These are phyloP conservation scores for Luffia ferchaultella DNA, from an alignment of 2,888 invertebrate species.

Conservation along the genomic window DNA sequence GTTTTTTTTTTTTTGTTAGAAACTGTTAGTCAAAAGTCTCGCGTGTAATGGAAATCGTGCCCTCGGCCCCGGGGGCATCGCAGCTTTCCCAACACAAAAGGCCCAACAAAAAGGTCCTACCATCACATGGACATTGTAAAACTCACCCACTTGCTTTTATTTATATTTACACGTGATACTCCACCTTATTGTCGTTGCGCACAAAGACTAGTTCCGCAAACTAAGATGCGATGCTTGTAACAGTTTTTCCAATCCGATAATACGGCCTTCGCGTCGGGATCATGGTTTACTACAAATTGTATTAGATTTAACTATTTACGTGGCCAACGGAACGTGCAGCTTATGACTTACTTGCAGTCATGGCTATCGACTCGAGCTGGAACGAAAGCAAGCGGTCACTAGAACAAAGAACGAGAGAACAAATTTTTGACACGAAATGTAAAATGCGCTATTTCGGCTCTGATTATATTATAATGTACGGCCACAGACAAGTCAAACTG, in stretches of 20 bases:
- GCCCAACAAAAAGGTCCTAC: slow-evolving; percentile 60
- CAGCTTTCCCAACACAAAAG: slow-evolving; percentile 55
- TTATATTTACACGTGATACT: slow-evolving; percentile 28
- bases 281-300: slow-evolving; percentile 67
- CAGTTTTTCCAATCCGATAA: slow-evolving; percentile 65
- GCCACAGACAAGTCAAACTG: too few relatives aligned
- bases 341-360: slow-evolving; percentile 12
- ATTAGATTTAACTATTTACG: slow-evolving; percentile 64
- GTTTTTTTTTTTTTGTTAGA: slow-evolving; percentile 18
- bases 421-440: too few relatives aligned
- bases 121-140: slow-evolving; percentile 65
- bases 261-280: slow-evolving; percentile 63
- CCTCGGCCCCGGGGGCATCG: slow-evolving; percentile 52
- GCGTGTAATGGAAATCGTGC: slow-evolving; percentile 62
- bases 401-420: not conserved
- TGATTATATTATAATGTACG: too few relatives aligned
- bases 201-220: slow-evolving; percentile 32
- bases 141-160: slow-evolving; percentile 48
- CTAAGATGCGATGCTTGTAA: slow-evolving; percentile 33
- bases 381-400: not conserved
- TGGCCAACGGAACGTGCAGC: slow-evolving; percentile 20
- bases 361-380: not conserved
- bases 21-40: slow-evolving; percentile 47
- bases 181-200: slow-evolving; percentile 24
- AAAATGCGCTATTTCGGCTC: too few relatives aligned